phyloP scores from a whole-genome alignment of 2,888 invertebrate species.

The Phaedon cochleariae region DNA sequence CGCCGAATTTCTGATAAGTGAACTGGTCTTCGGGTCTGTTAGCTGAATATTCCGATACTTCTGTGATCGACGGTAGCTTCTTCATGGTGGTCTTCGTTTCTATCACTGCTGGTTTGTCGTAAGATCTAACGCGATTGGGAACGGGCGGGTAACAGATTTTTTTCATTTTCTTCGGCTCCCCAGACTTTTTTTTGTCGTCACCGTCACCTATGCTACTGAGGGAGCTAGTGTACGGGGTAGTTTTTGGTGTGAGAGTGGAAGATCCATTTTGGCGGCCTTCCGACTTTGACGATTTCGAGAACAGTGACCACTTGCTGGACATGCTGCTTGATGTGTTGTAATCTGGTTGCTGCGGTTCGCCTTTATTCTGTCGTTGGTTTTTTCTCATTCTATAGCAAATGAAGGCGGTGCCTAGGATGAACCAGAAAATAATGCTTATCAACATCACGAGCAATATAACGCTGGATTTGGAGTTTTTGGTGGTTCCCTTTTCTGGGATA shows the following conservation, averaged over 20 bases:
- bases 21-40: not conserved
- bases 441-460: conserved; percentile 51
- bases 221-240: conserved; percentile 21
- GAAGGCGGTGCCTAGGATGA: conserved; percentile 56
- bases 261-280: conserved; percentile 12
- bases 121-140: not conserved
- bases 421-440: conserved; percentile 58
- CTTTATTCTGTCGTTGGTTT: conserved; percentile 15
- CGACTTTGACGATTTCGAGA: conserved; percentile 22
- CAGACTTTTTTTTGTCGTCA: conserved; percentile 14
- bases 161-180: conserved; percentile 15
- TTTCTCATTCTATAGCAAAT: conserved; percentile 54
- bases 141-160: conserved; percentile 31
- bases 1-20: conserved; percentile 17
- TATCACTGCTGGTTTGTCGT: conserved; percentile 41
- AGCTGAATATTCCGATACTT: conserved; percentile 45
- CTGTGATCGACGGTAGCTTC: conserved; percentile 46
- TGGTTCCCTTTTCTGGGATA: conserved; percentile 19
- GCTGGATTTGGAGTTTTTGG: conserved; percentile 36
- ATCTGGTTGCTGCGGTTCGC: not conserved
- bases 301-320: conserved; percentile 29
- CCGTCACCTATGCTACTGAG: conserved; percentile 23
- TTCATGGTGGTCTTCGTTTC: conserved; percentile 47
- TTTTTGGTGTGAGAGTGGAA: conserved; percentile 5
- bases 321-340: conserved; percentile 15